Evolutionary conservation across 2,113 vertebrate genomes (phyloP), one percentile per base, ranked within the genome.

Genomic region (Phylloscopus whistleri): DNA sequence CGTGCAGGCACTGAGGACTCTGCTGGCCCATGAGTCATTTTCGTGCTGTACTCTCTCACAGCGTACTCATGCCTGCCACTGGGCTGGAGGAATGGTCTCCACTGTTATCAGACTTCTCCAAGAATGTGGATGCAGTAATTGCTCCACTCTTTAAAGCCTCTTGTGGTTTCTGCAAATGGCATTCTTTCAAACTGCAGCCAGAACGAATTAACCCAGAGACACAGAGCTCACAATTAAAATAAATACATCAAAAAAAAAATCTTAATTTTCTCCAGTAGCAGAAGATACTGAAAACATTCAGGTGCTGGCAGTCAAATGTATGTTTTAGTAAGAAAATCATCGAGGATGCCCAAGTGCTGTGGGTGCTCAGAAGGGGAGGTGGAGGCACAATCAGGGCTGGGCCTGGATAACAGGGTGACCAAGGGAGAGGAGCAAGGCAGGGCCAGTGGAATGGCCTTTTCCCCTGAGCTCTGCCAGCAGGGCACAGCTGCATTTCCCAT

Each of bases 101-200:
- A 8, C 83, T 93, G 93, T 96, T 98, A 97, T 98, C 96, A 96
- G 80, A 58, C 91, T 55, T 79, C 92, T 94, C 85, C 89, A 97
- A 95, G 97, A 98, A 98, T 96, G 96, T 94, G 94, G 88, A 98
- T 93, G 66, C 93, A 84, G 87, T 84, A 86, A 88, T 84, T 90
- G 77, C 76, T 94, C 35, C 37, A 53, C 78, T 93, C 94, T 95
- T 92, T 59, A 81, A 97, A 97, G 88, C 87, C 90, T 92, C 97
- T 97, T 96, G 97, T 89, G 96, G 93, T 97, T 97, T 95, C 95
- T 94, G 79, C 52, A 0, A 94, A 97, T 94, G 94, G 66, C 95
- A 95, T 97, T 98, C 95, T 95, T 97, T 95, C 83, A 84, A 87
- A 89, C 84, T 85, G 70, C 77, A 95, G 91, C 83, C 82, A 97